Evolutionary conservation across 2,113 vertebrate species (phyloP), one percentile per base, ranked within the genome.

Genomic region (Neogale vison): DNA sequence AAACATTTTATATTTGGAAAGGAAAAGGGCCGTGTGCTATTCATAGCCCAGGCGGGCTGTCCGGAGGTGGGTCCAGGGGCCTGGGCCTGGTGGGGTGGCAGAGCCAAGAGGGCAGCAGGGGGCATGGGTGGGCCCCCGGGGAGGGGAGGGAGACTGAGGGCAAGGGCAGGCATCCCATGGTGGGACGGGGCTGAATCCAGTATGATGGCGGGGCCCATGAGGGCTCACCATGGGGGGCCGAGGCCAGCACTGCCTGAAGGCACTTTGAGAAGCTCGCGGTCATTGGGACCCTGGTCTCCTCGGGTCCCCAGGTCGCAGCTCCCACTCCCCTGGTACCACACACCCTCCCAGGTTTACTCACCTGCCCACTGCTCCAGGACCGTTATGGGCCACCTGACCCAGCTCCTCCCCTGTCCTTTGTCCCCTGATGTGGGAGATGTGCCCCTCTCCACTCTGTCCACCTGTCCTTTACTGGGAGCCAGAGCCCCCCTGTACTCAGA

Each of bases 11-110:
- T 96, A 95, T 91, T 98, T 97, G 71, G 86, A 88, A 98, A 97
- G 89, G 34, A 45, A 97, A 98, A 97, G 83, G 69, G 61, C 90
- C 31, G 95, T 97, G 74, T 89, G 69, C 94, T 96, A 94, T 98
- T 95, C 97, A 90, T 89, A 97, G 98, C 59, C 8, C 18, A 45
- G 97, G 79, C 34, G 10, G 82, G 59, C 83, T 11, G 80, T 45
- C 45, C 6, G 0, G 31, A 55, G 59, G 65, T 24, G 18, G 79
- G 82, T 74, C 93, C 79, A 26, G 88, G 88, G 88, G 65, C 72
- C 84, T 5, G 15, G 29, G 74, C 59, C 82, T 92, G 50, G 7
- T 13, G 13, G 82, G 57, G 86, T 29, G 26, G 24, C 12, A 7
- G 65, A 74, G 47, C 86, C 42, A 45, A 71, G 93, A 74, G 72